Evolutionary conservation across 37 sponge, comb jelly and placozoan genomes (phyloP).

Genomic region (Agelas oroides): DNA sequence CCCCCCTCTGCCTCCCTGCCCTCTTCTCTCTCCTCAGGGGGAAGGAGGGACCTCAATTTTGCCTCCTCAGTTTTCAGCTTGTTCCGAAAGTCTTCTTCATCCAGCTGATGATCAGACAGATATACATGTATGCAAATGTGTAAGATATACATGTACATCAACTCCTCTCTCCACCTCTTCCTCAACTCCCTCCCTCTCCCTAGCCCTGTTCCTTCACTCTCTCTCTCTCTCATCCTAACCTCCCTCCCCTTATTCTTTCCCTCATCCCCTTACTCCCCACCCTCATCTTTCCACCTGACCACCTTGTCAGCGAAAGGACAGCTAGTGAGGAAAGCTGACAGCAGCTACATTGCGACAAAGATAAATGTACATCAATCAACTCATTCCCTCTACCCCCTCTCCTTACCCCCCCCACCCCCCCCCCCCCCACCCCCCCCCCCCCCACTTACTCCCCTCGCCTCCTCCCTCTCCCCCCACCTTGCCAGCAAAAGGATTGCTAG

Average conservation of each 20-base stretch:
- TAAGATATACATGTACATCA: not conserved
- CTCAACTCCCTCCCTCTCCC: no score
- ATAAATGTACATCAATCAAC: no score
- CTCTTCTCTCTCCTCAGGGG: not conserved
- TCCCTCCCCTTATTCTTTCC: no score
- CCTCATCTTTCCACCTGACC: no score
- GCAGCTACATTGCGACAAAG: slow-evolving; percentile 85
- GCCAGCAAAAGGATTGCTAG: slow-evolving; percentile 84
- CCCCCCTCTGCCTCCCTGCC: slow-evolving; percentile 1
- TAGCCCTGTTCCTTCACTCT: no score
- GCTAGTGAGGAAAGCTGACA: slow-evolving; percentile 58
- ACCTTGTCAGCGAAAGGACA: slow-evolving; percentile 89
- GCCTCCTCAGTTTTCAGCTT: slow-evolving; percentile 46
- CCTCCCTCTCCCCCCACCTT: slow-evolving; percentile 39
- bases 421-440: no score
- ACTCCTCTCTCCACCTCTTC: no score
- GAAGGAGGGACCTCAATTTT: slow-evolving; percentile 42
- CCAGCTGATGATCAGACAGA: slow-evolving; percentile 2
- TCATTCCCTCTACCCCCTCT: no score
- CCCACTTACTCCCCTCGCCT: no score
- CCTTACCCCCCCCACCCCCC: no score
- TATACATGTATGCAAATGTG: not conserved
- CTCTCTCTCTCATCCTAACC: no score
- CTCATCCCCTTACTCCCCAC: no score
- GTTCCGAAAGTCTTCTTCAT: slow-evolving; percentile 36